Conservation (phyloP, 2,113 vertebrate species). For the Macquaria ambigua region DNA sequence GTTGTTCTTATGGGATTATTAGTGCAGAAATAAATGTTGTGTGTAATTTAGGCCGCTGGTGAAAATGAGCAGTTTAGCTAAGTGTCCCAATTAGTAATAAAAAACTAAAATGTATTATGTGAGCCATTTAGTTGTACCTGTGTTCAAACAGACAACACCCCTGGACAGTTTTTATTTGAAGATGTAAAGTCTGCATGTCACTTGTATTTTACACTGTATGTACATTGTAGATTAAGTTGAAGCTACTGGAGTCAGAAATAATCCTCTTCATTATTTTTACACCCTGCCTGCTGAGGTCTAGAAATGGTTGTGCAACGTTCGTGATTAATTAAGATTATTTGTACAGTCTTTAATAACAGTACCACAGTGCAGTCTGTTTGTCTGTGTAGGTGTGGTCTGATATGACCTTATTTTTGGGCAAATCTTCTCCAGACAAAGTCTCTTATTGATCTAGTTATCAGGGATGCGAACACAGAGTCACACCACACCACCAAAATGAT, state of each 20-base stretch:
- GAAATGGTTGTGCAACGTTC: background rate
- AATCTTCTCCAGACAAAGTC: background rate
- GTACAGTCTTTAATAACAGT: too few relatives aligned
- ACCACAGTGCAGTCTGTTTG: background rate
- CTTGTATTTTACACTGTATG: background rate
- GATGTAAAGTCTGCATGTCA: background rate
- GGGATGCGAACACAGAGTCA: background rate
- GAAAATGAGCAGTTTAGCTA: background rate
- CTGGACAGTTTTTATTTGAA: background rate
- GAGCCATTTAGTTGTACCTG: background rate
- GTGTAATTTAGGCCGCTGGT: too few relatives aligned
- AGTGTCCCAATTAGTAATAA: background rate
- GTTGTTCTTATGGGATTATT: too few relatives aligned
- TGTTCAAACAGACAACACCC: background rate
- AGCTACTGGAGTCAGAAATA: background rate
- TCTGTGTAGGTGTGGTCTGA: background rate
- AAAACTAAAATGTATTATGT: background rate
- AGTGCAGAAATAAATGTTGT: too few relatives aligned
- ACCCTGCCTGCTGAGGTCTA: background rate
- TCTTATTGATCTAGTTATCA: background rate
- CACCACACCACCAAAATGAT: background rate
- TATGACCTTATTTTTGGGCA: background rate
- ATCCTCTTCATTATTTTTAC: background rate
- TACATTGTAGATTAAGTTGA: background rate
- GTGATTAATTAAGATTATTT: background rate